Evolutionary conservation across 2,113 vertebrate species (phyloP), one percentile per base, ranked within the genome.

Genomic region (Caretta caretta): DNA sequence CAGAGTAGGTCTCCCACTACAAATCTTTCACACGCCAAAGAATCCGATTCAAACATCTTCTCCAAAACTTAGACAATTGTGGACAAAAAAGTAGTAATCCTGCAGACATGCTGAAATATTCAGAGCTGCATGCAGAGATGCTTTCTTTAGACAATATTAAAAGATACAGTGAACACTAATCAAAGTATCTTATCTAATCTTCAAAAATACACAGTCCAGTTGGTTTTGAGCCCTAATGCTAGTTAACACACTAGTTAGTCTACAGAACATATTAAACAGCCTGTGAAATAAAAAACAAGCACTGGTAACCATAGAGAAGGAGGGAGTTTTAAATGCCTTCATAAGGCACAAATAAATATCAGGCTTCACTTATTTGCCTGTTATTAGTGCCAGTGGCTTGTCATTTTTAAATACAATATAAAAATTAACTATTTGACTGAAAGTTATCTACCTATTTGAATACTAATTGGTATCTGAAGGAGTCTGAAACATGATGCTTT

Each of bases 71-170:
- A 89, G 53, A 25, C 80, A 93, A 93, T 35, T 85, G 86, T 56
- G 84, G 79, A 95, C 81, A 92, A 88, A 92, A 94, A 89, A 50
- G 42, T 62, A 94, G 81, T 49, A 95, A 78, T 51, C 6, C 24
- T 94, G 87, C 38, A 91, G 92, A 87, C 92, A 56, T 42, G 88
- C 90, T 80, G 89, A 95, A 92, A 86, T 50, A 94, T 90, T 96
- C 94, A 86, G 80, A 94, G 86, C 79, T 84, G 54, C 93, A 91
- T 3, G 83, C 87, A 93, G 96, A 95, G 90, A 96, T 92, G 57
- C 89, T 95, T 97, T 92, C 42, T 22, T 78, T 93, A 96, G 84
- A 93, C 25, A 59, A 57, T 35, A 51, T 83, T 96, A 86, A 80
- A 93, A 93, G 86, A 94, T 87, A 72, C 20, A 17, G 13, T 65